Base-by-base conservation (phyloP, 1,140 invertebrate genomes). In the Drosophila prosaltans region DNA sequence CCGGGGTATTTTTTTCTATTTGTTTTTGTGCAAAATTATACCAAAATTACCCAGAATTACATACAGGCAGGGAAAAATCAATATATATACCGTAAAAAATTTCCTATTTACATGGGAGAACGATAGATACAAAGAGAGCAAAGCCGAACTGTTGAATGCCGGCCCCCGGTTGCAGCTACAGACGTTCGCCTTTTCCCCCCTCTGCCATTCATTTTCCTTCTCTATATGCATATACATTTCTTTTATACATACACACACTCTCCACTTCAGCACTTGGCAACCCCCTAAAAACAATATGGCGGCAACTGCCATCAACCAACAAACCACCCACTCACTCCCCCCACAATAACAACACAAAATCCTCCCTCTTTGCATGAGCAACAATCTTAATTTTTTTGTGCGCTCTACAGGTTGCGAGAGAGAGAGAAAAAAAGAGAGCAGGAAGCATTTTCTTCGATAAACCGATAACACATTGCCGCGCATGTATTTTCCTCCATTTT, bases 101-200 rank as follows among this genome's bases (percentile, higher is more conserved):
- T 58, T 82, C 66, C 73, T 85, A 86, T 85, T 82, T 88, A 82
- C 83, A 72, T 75, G 26, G 60, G 43, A 57, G 62, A 43, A 58
- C 9, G 63, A n/a, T 32, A 61, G 59, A 26, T 40, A 59, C 8
- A 9, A 21, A 41, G 51, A 69, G 70, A 55, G 57, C 65, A 21
- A 40, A 55, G 66, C 85, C 86, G 85, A 90, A 90, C 85, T 90
- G 85, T 90, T 90, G 85, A 90, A 90, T 90, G 85, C 85, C 85
- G 85, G 86, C 55, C 72, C 75, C 66, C 57, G 68, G 48, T 62
- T 32, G 55, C 58, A 69, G 41, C 24, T 28, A 60, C 30, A 48
- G 74, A 71, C 65, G 60, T 59, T 51, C 61, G n/a, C 11, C 30
- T 36, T 7, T 10, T 51, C 21, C 45, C 45, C 16, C 7, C 10